A percentile compares a stretch with the other conserved stretches of the same genome.
Conservation (phyloP, 2,113 vertebrate species). For the Pterocles orientalis region DNA sequence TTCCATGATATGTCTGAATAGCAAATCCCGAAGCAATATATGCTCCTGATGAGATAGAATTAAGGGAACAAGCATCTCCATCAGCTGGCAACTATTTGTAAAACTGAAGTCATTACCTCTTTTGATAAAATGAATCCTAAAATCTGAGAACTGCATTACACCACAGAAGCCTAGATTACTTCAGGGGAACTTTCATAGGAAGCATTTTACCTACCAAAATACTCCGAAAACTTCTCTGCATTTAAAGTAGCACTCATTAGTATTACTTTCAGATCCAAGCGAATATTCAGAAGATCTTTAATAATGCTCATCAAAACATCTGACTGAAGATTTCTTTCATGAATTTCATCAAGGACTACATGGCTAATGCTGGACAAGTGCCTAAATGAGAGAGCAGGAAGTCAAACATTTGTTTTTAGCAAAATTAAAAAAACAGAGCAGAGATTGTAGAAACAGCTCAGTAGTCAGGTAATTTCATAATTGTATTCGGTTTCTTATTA, state of each 20-base stretch:
- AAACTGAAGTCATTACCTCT: not conserved
- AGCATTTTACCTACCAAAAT: constrained; percentile 84
- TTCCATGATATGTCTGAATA: not conserved
- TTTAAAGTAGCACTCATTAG: constrained; percentile 98
- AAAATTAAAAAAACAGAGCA: not conserved
- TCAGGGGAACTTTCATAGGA: not conserved
- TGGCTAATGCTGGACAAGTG: constrained; percentile 90
- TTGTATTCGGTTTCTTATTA: not conserved
- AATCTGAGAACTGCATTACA: not conserved
- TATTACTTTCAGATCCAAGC: constrained; percentile 89
- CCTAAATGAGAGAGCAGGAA: constrained; percentile 64
- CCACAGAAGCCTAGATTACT: not conserved
- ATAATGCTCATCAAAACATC: constrained; percentile 92
- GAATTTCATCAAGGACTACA: constrained; percentile 94
- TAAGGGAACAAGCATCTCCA: not conserved
- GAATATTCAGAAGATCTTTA: constrained; percentile 84
- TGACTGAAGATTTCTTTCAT: constrained; percentile 96
- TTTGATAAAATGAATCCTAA: not conserved
- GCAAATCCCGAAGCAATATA: not conserved
- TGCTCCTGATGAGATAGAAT: accelerated
- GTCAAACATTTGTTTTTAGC: not conserved
- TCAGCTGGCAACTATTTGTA: not conserved
- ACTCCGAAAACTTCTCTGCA: constrained; percentile 95
- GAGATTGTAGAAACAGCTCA: not conserved
- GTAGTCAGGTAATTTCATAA: not conserved